A percentile compares a stretch with the other conserved stretches of the same genome.
phyloP scores from a whole-genome alignment of 2,888 invertebrate species.

The Amblyteles armatorius region DNA sequence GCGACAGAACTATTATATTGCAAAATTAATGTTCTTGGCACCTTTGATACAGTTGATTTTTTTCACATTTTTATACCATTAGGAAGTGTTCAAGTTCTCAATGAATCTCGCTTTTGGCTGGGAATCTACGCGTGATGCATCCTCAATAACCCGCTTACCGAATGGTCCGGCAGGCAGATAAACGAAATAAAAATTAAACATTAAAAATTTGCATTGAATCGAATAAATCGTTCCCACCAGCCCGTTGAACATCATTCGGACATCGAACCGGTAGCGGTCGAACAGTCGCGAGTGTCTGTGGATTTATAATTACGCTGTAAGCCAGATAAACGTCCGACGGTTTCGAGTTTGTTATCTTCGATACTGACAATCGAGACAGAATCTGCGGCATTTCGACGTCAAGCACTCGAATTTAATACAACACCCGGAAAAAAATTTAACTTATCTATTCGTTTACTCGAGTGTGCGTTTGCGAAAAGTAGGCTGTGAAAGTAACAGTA shows the following conservation, averaged over 20 bases:
- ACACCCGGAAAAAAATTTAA: not conserved
- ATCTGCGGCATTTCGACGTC: not conserved
- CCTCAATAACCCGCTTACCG: too few relatives aligned
- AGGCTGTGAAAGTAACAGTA: too few relatives aligned
- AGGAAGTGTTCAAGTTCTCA: too few relatives aligned
- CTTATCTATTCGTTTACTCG: not conserved
- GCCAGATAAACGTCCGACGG: not conserved
- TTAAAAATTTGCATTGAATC: not conserved
- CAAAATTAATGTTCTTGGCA: too few relatives aligned
- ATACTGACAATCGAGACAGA: not conserved
- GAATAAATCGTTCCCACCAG: conserved; percentile 28
- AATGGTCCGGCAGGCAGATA: too few relatives aligned
- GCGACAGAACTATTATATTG: too few relatives aligned
- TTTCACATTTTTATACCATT: too few relatives aligned
- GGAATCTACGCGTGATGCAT: too few relatives aligned
- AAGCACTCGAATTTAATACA: not conserved
- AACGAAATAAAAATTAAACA: not conserved
- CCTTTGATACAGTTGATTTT: too few relatives aligned
- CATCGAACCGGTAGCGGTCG: not conserved
- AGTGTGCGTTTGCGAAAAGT: not conserved
- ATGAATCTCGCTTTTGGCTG: too few relatives aligned
- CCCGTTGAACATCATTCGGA: not conserved
- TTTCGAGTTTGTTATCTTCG: not conserved
- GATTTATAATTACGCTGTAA: conserved; percentile 1
- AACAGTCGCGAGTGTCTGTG: not conserved